A percentile compares a stretch with the other conserved stretches of the same genome.
These are phyloP conservation scores for Drosophila monieri DNA, from an alignment of 2,888 invertebrate species.

Conservation along the genomic window DNA sequence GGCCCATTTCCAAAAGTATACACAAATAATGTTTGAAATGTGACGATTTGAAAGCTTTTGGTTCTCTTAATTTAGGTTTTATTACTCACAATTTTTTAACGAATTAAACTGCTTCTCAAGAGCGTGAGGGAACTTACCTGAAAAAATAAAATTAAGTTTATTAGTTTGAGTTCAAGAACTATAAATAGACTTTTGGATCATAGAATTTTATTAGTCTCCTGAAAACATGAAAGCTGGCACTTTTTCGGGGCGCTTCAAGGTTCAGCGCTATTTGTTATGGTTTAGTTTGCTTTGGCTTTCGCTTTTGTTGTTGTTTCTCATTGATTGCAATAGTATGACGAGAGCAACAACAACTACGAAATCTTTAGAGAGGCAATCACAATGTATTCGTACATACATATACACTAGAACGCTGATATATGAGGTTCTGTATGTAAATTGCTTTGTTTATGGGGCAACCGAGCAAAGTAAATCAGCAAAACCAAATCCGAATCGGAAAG, in stretches of 20 bases:
- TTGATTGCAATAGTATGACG: constrained; percentile 56
- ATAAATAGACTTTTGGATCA: no score
- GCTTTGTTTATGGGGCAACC: constrained; percentile 58
- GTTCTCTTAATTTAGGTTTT: background rate
- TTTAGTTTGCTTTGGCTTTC: constrained; percentile 7
- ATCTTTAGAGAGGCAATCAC: constrained; percentile 33
- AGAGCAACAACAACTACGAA: constrained; percentile 48
- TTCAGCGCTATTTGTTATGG: background rate
- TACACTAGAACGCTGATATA: background rate
- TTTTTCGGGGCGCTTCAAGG: background rate
- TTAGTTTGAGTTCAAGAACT: background rate
- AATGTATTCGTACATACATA: background rate
- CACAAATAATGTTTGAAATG: no score
- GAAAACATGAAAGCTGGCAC: background rate
- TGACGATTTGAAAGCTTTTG: no score
- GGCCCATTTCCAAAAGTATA: background rate
- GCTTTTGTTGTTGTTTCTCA: constrained; percentile 38
- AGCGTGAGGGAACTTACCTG: background rate
- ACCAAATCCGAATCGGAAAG: constrained; percentile 17
- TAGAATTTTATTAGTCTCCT: background rate
- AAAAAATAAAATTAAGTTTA: background rate
- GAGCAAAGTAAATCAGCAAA: constrained; percentile 29
- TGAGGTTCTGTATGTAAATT: constrained; percentile 52
- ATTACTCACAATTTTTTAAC: background rate
- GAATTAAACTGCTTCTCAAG: background rate